phyloP scores from a whole-genome alignment of 2,113 vertebrate species.

The Ictalurus punctatus region DNA sequence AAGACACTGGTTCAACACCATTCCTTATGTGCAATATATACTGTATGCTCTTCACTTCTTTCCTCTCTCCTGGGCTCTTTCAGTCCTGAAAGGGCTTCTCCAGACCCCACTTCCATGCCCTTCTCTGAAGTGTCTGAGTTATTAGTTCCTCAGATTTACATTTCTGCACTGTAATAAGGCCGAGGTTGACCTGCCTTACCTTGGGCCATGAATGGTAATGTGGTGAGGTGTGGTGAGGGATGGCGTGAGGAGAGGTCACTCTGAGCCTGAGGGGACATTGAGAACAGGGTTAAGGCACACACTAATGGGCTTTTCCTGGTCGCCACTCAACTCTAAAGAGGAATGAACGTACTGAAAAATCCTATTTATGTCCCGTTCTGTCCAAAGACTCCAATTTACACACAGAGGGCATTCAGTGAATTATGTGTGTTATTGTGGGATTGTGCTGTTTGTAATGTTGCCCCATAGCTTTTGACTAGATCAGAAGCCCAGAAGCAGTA shows the following conservation, averaged over 20 bases:
- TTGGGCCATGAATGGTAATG: conserved; percentile 54
- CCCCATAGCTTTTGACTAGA: not conserved
- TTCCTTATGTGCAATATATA: not conserved
- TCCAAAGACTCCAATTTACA: conserved; percentile 25
- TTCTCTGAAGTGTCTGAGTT: not conserved
- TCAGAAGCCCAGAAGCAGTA: not conserved
- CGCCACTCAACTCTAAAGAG: conserved; percentile 32
- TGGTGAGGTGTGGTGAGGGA: conserved; percentile 41
- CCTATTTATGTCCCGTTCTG: conserved; percentile 66
- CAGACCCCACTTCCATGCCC: not conserved
- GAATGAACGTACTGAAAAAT: conserved; percentile 65
- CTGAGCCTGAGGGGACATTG: conserved; percentile 71
- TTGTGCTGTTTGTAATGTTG: not conserved
- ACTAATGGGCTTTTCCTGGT: conserved; percentile 71
- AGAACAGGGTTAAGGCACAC: conserved; percentile 70
- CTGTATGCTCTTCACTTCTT: not conserved
- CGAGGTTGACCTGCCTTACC: conserved; percentile 43
- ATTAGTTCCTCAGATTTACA: conserved; percentile 23
- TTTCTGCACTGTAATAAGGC: conserved; percentile 25
- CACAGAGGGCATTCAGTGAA: conserved; percentile 17
- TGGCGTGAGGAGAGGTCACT: conserved; percentile 70
- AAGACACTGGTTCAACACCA: not conserved
- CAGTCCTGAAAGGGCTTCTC: not conserved
- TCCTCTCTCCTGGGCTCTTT: not conserved
- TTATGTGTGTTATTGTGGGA: conserved; percentile 1